A percentile compares a stretch with the other conserved stretches of the same genome.
phyloP scores from a whole-genome alignment of 2,888 invertebrate genomes.

The Phania funesta region DNA sequence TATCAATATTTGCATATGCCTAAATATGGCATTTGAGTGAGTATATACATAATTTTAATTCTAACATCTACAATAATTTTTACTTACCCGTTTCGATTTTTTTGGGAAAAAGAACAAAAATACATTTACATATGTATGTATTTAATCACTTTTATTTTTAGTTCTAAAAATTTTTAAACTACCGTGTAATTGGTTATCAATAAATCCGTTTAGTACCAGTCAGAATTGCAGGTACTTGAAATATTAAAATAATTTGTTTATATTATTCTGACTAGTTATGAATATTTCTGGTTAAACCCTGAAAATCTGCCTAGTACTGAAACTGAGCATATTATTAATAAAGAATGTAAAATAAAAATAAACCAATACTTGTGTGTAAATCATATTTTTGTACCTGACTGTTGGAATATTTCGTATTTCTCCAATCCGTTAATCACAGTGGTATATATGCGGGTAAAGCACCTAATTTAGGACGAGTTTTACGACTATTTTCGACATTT shows the following conservation, averaged over 20 bases:
- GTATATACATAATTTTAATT: too few species aligned
- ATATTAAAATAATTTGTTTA: not conserved
- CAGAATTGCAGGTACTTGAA: slow-evolving; percentile 11
- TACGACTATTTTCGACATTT: not conserved
- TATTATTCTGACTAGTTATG: not conserved
- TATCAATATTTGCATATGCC: too few species aligned
- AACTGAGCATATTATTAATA: slow-evolving; percentile 14
- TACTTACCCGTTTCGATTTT: not conserved
- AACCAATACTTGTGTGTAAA: slow-evolving; percentile 37
- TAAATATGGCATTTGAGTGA: too few species aligned
- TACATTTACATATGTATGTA: not conserved
- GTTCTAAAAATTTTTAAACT: not conserved
- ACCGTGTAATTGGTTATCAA: not conserved
- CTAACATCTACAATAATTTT: not conserved
- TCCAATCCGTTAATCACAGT: slow-evolving; percentile 68
- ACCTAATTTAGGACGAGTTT: slow-evolving; percentile 76
- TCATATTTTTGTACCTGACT: slow-evolving; percentile 63
- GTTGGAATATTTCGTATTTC: slow-evolving; percentile 28
- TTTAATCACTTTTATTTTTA: slow-evolving; percentile 28
- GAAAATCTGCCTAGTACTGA: slow-evolving; percentile 17
- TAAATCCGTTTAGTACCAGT: not conserved
- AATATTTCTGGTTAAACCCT: not conserved
- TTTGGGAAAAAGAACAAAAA: not conserved
- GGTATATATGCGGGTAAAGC: slow-evolving; percentile 79
- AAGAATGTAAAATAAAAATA: slow-evolving; percentile 26